phyloP scores from a whole-genome alignment of 2,797 vertebrate species.

The Anomalospiza imberbis region DNA sequence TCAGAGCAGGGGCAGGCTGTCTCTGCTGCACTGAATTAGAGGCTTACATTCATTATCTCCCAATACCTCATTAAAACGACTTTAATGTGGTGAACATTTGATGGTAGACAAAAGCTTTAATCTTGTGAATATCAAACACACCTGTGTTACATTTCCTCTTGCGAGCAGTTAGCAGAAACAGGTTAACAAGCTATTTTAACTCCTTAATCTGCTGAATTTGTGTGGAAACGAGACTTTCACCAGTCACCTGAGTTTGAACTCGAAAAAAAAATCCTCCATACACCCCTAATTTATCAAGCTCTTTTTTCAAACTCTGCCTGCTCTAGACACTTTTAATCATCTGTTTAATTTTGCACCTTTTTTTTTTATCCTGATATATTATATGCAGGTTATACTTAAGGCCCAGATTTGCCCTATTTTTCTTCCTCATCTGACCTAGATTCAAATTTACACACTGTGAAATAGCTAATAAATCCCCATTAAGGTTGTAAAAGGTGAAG shows the following conservation, averaged over 20 bases:
- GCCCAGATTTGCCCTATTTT: conserved; percentile 71
- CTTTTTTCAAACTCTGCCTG: conserved; percentile 55
- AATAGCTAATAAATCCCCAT: conserved; percentile 82
- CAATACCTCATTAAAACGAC: conserved; percentile 74
- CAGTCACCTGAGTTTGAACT: conserved; percentile 62
- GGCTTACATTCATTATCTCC: conserved; percentile 76
- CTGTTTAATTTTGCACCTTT: conserved; percentile 70
- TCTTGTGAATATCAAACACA: conserved; percentile 76
- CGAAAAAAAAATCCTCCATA: background rate
- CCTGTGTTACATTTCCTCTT: conserved; percentile 78
- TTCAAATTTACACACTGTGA: conserved; percentile 81
- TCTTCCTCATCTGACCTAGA: conserved; percentile 76
- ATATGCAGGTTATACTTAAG: conserved; percentile 70
- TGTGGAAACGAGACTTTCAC: conserved; percentile 61
- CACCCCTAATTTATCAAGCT: conserved; percentile 64
- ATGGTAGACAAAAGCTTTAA: conserved; percentile 76
- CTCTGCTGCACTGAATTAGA: conserved; percentile 71
- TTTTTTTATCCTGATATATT: conserved; percentile 63
- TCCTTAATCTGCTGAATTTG: conserved; percentile 60
- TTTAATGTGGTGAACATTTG: conserved; percentile 76
- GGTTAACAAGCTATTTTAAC: conserved; percentile 73
- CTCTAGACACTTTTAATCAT: conserved; percentile 69
- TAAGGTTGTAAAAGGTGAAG: conserved; percentile 80
- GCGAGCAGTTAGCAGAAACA: conserved; percentile 69
- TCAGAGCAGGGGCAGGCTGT: conserved; percentile 67